Conservation (phyloP, 2,888 invertebrate species). For the Andricus quercusramuli region DNA sequence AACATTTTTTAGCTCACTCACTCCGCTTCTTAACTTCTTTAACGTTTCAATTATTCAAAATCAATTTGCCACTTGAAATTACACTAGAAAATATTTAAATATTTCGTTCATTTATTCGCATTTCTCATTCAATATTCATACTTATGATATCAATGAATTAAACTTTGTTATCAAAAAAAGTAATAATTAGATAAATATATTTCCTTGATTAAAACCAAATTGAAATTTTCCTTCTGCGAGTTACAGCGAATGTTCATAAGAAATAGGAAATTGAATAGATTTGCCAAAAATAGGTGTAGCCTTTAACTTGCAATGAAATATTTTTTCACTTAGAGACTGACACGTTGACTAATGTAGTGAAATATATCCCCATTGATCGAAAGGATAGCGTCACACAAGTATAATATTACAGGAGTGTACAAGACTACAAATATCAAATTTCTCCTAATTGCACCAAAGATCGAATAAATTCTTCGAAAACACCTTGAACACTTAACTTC, state of each 20-base stretch:
- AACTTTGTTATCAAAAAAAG: too few relatives aligned
- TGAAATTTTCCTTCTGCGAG: too few relatives aligned
- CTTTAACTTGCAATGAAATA: background rate
- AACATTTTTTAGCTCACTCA: background rate
- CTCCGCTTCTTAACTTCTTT: background rate
- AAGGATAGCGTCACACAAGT: conserved; percentile 63
- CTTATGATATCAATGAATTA: too few relatives aligned
- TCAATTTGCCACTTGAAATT: background rate
- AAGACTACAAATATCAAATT: conserved; percentile 51
- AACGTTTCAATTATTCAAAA: conserved; percentile 13
- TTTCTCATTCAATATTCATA: too few relatives aligned
- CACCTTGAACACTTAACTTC: background rate
- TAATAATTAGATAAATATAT: too few relatives aligned
- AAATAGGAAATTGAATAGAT: too few relatives aligned
- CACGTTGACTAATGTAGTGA: conserved; percentile 46
- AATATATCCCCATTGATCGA: conserved; percentile 59
- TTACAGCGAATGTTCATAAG: too few relatives aligned
- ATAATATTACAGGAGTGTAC: conserved; percentile 61
- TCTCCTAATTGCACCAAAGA: conserved; percentile 53
- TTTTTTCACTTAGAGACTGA: background rate
- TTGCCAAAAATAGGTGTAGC: background rate
- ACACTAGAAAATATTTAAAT: too few relatives aligned
- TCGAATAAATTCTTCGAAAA: conserved; percentile 48
- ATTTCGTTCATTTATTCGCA: too few relatives aligned
- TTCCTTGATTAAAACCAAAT: too few relatives aligned